These are phyloP conservation scores for Syndactyla subalaris DNA, from an alignment of 2,797 vertebrate species.

Conservation along the genomic window DNA sequence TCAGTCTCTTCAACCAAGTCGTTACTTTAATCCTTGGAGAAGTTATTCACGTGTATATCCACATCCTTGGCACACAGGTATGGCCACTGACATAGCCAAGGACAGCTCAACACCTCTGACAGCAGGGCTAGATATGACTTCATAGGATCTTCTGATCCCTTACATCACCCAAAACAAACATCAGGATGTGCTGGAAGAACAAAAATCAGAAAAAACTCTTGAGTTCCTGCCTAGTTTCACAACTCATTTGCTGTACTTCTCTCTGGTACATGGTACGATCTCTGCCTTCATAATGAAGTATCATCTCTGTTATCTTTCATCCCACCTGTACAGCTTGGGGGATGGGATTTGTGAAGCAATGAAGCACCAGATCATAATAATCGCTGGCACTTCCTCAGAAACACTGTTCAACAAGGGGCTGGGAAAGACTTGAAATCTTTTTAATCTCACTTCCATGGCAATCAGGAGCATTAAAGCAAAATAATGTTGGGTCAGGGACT, in stretches of 20 bases:
- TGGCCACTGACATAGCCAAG: not conserved
- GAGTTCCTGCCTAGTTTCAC: not conserved
- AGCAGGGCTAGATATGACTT: not conserved
- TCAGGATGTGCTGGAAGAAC: not conserved
- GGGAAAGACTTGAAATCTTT: not conserved
- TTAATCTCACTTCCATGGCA: not conserved
- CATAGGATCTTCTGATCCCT: not conserved
- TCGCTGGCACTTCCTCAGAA: not conserved
- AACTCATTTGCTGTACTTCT: not conserved
- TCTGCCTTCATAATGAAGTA: not conserved
- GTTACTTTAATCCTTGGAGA: constrained; percentile 16
- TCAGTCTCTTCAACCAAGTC: constrained; percentile 21
- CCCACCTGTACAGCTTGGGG: not conserved
- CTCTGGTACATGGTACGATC: not conserved
- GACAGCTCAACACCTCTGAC: constrained; percentile 23
- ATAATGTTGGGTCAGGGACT: not conserved
- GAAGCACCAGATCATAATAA: not conserved
- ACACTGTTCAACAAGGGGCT: not conserved
- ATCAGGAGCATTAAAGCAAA: not conserved
- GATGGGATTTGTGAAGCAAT: not conserved
- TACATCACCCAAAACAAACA: not conserved
- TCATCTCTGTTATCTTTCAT: not conserved
- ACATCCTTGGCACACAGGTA: constrained; percentile 36
- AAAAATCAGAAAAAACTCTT: not conserved
- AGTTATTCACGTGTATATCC: not conserved